A percentile compares a stretch with the other conserved stretches of the same genome.
Evolutionary conservation across 2,888 invertebrate genomes (phyloP).

Genomic region (Xestia xanthographa): DNA sequence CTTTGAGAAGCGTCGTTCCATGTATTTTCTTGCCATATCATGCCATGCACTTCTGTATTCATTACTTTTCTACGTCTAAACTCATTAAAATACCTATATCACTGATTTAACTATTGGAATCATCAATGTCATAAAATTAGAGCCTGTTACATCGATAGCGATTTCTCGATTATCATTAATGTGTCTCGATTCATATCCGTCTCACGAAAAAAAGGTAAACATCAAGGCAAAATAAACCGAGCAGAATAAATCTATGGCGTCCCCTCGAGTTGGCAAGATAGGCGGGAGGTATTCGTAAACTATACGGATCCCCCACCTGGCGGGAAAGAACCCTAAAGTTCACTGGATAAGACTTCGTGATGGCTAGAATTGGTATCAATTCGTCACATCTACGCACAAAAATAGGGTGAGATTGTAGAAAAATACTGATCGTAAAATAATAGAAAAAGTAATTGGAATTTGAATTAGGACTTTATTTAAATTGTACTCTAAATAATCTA

Average conservation of each 20-base stretch:
- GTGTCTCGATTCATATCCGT: slow-evolving; percentile 45
- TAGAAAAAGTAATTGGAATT: neutral
- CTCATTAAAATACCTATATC: slow-evolving; percentile 30
- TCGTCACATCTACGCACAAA: slow-evolving; percentile 24
- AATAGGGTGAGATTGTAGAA: slow-evolving; percentile 32
- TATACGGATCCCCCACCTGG: slow-evolving; percentile 78
- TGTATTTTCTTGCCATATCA: slow-evolving; percentile 90
- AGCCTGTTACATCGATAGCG: slow-evolving; percentile 67
- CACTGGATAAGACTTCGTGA: slow-evolving; percentile 65
- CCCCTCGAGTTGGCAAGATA: slow-evolving; percentile 79
- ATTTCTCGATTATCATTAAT: slow-evolving; percentile 60
- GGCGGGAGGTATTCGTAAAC: slow-evolving; percentile 77
- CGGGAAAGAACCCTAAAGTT: slow-evolving; percentile 58
- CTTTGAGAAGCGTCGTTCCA: slow-evolving; percentile 88
- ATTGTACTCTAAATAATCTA: too few relatives aligned
- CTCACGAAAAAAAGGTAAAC: slow-evolving; percentile 63
- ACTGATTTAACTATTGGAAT: neutral
- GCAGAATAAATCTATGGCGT: slow-evolving; percentile 81
- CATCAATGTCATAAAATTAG: neutral
- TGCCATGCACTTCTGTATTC: slow-evolving; percentile 66
- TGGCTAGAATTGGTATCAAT: slow-evolving; percentile 28
- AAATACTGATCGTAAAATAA: slow-evolving; percentile 8
- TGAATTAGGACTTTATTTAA: neutral
- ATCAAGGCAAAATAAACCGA: slow-evolving; percentile 78
- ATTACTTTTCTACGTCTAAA: slow-evolving; percentile 45